These are phyloP conservation scores for Drosophila histrio DNA, from an alignment of 2,888 invertebrate genomes.

Conservation along the genomic window DNA sequence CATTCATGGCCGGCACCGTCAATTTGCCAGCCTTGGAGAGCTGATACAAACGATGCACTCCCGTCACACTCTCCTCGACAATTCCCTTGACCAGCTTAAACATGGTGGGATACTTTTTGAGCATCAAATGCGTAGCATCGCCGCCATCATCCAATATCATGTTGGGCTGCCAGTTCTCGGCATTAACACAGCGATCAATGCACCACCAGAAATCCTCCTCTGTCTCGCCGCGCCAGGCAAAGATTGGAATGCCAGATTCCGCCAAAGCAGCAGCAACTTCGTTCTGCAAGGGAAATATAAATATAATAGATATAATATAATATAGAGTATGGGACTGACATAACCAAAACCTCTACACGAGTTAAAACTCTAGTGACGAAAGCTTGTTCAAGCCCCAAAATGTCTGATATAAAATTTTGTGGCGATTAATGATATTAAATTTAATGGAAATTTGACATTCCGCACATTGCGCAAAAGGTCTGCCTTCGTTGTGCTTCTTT, in stretches of 20 bases:
- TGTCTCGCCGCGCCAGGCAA: constrained; percentile 98
- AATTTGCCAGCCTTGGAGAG: constrained; percentile 96
- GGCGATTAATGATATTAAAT: no score
- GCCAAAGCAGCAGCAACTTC: constrained; percentile 98
- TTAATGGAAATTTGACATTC: no score
- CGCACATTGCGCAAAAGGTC: no score
- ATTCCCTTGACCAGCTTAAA: constrained; percentile 98
- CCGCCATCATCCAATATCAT: constrained; percentile 99
- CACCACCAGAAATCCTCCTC: constrained; percentile 99
- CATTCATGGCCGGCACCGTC: constrained; percentile 98
- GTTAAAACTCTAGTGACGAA: no score
- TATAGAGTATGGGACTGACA: no score
- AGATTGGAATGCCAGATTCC: constrained; percentile 94
- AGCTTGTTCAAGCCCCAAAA: no score
- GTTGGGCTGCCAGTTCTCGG: constrained; percentile 97
- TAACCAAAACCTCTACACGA: no score
- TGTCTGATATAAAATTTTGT: no score
- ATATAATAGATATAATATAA: no score
- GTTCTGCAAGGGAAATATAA: constrained; percentile 86
- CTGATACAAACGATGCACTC: constrained; percentile 98
- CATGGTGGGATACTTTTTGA: constrained; percentile 96
- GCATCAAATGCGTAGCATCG: constrained; percentile 97
- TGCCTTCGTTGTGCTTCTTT: no score
- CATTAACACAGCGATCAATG: constrained; percentile 96
- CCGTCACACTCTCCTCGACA: constrained; percentile 98